Evolutionary conservation across 2,888 invertebrate species (phyloP).

Genomic region (Beris chalybata): DNA sequence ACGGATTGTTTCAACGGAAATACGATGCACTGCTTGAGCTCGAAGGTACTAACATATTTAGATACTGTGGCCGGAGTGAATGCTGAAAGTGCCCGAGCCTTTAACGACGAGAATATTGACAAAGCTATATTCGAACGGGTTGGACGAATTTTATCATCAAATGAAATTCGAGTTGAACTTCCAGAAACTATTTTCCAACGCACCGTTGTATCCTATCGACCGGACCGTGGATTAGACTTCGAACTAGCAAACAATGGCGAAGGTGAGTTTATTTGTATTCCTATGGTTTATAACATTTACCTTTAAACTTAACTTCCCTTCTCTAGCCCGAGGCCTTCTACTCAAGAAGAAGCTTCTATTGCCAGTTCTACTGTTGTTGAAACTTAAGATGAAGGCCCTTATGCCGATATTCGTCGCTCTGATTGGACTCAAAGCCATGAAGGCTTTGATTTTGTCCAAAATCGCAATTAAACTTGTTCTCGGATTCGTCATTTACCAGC

Average conservation of each 20-base stretch:
- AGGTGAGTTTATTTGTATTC: conserved; percentile 44
- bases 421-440: conserved; percentile 79
- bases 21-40: conserved; percentile 74
- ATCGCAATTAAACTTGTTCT: conserved; percentile 78
- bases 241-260: conserved; percentile 59
- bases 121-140: conserved; percentile 74
- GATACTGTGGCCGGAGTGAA: conserved; percentile 69
- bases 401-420: conserved; percentile 80
- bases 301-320: conserved; percentile 9
- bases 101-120: conserved; percentile 67
- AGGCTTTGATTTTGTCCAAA: conserved; percentile 82
- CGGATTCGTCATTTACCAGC: conserved; percentile 78
- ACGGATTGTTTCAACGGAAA: conserved; percentile 72
- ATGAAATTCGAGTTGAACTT: conserved; percentile 72
- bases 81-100: conserved; percentile 64
- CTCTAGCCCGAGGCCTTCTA: conserved; percentile 72
- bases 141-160: conserved; percentile 70
- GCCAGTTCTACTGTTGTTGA: conserved; percentile 76
- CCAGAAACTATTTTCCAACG: conserved; percentile 72
- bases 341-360: conserved; percentile 82
- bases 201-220: conserved; percentile 68
- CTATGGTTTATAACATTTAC: background rate
- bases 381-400: conserved; percentile 80
- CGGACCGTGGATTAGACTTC: conserved; percentile 67
- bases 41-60: conserved; percentile 74